These are phyloP conservation scores for Micronycteris hirsuta DNA, from an alignment of 2,113 vertebrate genomes.

Conservation along the genomic window DNA sequence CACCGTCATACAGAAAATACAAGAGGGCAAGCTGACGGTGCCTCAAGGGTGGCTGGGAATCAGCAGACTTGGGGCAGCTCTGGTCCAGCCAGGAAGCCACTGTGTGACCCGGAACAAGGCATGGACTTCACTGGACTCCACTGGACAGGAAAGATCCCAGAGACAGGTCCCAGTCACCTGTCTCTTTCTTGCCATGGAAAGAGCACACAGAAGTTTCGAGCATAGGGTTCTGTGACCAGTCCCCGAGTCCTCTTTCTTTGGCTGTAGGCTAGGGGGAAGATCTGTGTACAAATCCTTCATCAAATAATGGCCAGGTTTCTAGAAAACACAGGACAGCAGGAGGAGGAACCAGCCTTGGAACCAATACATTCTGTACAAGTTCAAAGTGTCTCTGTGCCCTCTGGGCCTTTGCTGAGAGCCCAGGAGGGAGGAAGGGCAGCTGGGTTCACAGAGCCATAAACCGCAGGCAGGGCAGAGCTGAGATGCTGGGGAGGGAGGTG, in stretches of 20 bases:
- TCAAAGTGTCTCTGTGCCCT: background rate
- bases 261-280: background rate
- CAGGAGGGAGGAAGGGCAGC: background rate
- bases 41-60: background rate
- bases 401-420: background rate
- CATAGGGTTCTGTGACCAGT: fast-evolving
- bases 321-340: background rate
- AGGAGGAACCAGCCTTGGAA: background rate
- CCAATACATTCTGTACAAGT: background rate
- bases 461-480: background rate
- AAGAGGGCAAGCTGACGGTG: fast-evolving
- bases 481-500: fast-evolving
- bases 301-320: background rate
- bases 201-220: background rate
- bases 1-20: background rate
- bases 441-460: background rate
- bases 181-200: background rate
- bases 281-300: background rate
- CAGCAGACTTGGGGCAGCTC: background rate
- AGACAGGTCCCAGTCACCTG: too few relatives aligned
- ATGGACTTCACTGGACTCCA: fast-evolving
- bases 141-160: fast-evolving
- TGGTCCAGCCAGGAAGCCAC: background rate
- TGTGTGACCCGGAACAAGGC: fast-evolving
- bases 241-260: background rate